Base-by-base conservation (phyloP, 2,888 invertebrate species). In the Alcis repandata region DNA sequence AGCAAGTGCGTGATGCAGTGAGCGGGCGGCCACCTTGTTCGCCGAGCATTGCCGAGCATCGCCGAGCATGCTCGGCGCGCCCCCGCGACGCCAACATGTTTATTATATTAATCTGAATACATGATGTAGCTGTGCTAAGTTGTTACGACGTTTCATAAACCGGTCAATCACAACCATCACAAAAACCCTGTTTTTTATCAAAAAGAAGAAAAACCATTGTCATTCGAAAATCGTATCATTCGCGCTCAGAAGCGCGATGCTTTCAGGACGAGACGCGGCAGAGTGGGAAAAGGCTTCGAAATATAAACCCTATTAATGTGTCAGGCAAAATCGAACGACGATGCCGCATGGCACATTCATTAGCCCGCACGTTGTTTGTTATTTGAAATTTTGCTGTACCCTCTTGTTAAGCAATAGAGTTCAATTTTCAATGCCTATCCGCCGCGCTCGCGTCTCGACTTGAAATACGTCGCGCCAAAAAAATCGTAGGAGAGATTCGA, bases 1-100 rank as follows among this genome's bases (percentile, higher is more conserved):
- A 98, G 97, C 95, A 98, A 97, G 95, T 98, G 98, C 95, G 97
- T 97, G 94, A 96, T 98, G 95, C 98, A 98, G 97, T 98, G 97
- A 98, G 86, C 84, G 72, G 60, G 56, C 68, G 67, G 71, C 71
- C 69, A 69, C 68, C 71, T 40, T 33, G 58, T 59, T 53, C 70
- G 63, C 67, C 64, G 67, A 62, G 32, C 56, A n/a, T 33, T 19
- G 15, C 41, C 22, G 40, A 61, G 32, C 56, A n/a, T 33, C 36
- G 15, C 41, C 22, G 40, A 61, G 45, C 56, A 62, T 57, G 58
- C 59, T 46, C 60, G 59, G 60, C 41, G 46, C 60, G 59, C 65
- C 27, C 38, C 66, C 65, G 68, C 62, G 10, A 15, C 71, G 64
- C 72, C 73, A 68, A 66, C 71, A 67, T 64, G 62, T 67, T 70